Evolutionary conservation across 2,797 vertebrate species (phyloP), one percentile per base, ranked within the genome.

Genomic region (Parauchenoglanis ngamensis): DNA sequence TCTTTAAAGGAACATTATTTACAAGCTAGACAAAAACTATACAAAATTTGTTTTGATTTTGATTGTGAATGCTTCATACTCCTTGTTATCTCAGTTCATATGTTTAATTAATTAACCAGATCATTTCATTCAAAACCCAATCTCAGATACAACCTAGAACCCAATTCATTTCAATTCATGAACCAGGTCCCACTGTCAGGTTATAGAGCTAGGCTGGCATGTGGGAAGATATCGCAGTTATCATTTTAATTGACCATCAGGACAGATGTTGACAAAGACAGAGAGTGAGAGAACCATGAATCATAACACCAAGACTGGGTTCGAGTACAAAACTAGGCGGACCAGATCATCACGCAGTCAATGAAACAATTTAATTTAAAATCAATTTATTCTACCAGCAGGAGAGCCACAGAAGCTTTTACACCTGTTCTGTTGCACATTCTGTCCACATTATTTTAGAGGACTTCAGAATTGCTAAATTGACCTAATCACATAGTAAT

Each of bases 191-290:
- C 93, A 88, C 86, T 87, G 91, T 87, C 88, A 90, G 88, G 91
- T 92, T 93, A 90, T 87, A 88, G 89, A 92, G 91, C 88, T 89
- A 85, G 35, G 82, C 88, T 91, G 88, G 59, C 88, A 81, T 90
- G 72, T 85, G 80, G 88, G 86, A 92, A 93, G 93, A 91, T 44
- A 93, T 94, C 92, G 93, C 92, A 93, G 94, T 92, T 93, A 94
- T 93, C 31, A 94, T 92, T 92, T 84, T 88, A 94, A 92, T 93
- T 93, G 94, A 94, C 92, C 92, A 91, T 84, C 89, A 82, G 90
- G 91, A 92, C 92, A 94, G 94, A 93, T 94, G 91, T 94, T 87
- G 89, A 76, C 86, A 89, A 89, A 85, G 87, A 0, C 82, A 88
- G 85, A 85, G 90, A 85, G 80, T 88, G 86, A 88, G 68, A 77